phyloP scores from a whole-genome alignment of 2,113 vertebrate species.

The Anser brachyrhynchus region DNA sequence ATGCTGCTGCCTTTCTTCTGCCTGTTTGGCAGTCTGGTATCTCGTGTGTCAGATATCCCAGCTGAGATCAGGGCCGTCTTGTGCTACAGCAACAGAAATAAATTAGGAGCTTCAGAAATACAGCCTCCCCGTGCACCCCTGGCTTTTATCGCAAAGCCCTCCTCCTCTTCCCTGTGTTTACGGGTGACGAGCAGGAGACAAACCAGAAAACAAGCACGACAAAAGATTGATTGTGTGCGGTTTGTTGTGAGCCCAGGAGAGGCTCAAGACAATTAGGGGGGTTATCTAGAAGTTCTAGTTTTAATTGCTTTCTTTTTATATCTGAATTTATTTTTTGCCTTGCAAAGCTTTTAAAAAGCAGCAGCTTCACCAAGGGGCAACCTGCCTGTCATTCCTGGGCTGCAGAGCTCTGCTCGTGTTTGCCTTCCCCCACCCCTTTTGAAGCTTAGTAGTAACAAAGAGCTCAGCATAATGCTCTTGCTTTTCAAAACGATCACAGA shows the following conservation, averaged over 20 bases:
- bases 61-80: background rate
- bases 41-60: background rate
- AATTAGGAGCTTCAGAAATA: background rate
- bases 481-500: constrained; percentile 65
- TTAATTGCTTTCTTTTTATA: constrained; percentile 31
- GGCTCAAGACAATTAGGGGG: background rate
- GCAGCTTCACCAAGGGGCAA: constrained; percentile 17
- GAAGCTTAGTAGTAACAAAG: constrained; percentile 40
- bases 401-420: background rate
- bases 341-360: background rate
- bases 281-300: constrained; percentile 43
- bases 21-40: background rate
- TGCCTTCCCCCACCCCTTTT: constrained; percentile 19
- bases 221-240: constrained; percentile 15
- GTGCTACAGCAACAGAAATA: background rate
- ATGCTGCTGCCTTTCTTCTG: background rate
- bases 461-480: constrained; percentile 53
- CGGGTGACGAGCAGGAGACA: background rate
- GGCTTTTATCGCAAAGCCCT: background rate
- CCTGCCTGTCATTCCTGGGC: constrained; percentile 10
- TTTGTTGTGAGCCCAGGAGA: background rate
- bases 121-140: background rate
- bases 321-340: background rate
- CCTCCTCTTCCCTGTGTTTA: background rate
- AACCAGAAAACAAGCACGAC: constrained; percentile 12